phyloP scores from a whole-genome alignment of 2,113 vertebrate genomes.

The Coreoperca whiteheadi region DNA sequence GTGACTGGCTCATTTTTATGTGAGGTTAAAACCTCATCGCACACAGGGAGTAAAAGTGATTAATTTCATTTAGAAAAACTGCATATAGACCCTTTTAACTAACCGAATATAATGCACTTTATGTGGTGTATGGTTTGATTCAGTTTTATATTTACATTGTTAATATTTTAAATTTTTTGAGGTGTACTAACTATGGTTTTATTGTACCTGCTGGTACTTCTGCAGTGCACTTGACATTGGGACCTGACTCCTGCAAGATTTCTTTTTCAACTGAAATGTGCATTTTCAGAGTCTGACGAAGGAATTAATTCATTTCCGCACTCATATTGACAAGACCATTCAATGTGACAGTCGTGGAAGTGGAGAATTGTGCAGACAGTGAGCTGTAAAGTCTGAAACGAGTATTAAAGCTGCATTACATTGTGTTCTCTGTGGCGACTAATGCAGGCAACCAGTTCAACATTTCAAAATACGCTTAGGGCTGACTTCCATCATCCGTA shows the following conservation, averaged over 20 bases:
- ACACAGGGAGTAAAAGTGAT: no score
- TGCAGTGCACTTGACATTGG: background rate
- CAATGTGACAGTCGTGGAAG: constrained; percentile 16
- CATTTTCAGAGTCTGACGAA: constrained; percentile 20
- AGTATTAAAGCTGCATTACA: constrained; percentile 8
- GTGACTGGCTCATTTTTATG: no score
- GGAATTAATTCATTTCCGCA: constrained; percentile 24
- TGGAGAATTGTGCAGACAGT: constrained; percentile 16
- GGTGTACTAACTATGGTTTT: background rate
- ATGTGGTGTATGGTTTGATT: background rate
- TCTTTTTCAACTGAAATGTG: constrained; percentile 1
- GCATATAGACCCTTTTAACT: no score
- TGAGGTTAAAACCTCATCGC: no score
- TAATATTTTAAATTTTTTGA: background rate
- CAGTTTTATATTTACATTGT: background rate
- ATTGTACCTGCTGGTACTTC: background rate
- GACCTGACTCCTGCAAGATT: background rate
- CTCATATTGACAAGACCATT: constrained; percentile 7
- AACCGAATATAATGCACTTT: no score
- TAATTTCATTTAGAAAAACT: no score
- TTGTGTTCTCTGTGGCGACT: background rate
- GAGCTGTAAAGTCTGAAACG: constrained; percentile 23
- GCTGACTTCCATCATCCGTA: constrained; percentile 23
- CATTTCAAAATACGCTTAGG: constrained; percentile 33
- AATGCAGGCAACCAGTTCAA: constrained; percentile 21